Percentiles rank a stretch among this genome's conserved stretches.
Conservation (phyloP, 2,888 invertebrate genomes). For the Troilus luridus region DNA sequence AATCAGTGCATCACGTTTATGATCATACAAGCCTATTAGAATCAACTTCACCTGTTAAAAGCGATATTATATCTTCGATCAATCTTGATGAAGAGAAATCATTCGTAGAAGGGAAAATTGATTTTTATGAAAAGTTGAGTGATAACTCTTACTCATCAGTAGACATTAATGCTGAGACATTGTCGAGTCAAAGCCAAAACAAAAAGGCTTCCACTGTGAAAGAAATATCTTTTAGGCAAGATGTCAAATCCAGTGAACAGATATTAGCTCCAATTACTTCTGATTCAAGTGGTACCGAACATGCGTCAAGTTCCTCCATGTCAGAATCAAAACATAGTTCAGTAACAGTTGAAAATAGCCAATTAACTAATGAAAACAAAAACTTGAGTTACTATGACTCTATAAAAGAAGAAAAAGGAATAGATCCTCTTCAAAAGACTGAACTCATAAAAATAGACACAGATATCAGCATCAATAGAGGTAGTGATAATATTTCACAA, state of each 20-base stretch:
- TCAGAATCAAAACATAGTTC: not conserved
- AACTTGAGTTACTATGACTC: not conserved
- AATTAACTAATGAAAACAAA: not conserved
- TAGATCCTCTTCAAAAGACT: not conserved
- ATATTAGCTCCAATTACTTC: not conserved
- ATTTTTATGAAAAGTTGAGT: slow-evolving; percentile 40
- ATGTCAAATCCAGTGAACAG: not conserved
- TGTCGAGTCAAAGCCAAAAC: not conserved
- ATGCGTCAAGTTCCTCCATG: not conserved
- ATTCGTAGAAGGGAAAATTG: not conserved
- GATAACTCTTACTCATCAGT: not conserved
- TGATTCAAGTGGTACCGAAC: not conserved
- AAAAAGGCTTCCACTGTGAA: not conserved
- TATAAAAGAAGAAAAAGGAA: not conserved
- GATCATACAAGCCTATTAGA: not conserved
- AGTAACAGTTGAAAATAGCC: not conserved
- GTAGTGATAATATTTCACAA: not conserved
- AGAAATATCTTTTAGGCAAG: not conserved
- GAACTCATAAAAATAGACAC: not conserved
- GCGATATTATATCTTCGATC: not conserved
- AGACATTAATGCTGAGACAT: not conserved
- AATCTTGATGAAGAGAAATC: not conserved
- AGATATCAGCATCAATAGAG: not conserved
- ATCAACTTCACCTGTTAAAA: not conserved
- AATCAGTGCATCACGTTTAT: not conserved